Evolutionary conservation across 1,140 invertebrate species (phyloP), one percentile per base, ranked within the genome.

Genomic region (Pseudomyrmex dendroicus): DNA sequence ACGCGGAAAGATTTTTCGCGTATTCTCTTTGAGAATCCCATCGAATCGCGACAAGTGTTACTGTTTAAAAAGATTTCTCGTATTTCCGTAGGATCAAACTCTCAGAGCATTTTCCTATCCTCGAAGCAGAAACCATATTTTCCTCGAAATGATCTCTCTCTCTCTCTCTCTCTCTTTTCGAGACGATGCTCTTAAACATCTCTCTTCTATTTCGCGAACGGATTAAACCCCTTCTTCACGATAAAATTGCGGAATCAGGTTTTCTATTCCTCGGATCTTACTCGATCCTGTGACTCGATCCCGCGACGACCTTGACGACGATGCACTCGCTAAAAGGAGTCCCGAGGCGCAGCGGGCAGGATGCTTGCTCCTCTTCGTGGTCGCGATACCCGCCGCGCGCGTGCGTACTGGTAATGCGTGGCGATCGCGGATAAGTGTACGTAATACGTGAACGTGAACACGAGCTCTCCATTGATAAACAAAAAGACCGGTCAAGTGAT

Each of bases 401-500:
- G 86, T 89, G 84, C 84, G 88, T 89, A 70, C 73, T 78, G 52
- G 73, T 56, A 62, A 56, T 80, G 80, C 87, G 87, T 89, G 87
- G 86, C 88, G 87, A 88, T 89, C 87, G 87, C 87, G 86, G 61
- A 73, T 76, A 54, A 64, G 73, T 48, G 73, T 77, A 62, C 73
- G 61, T 77, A 52, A 61, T 61, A 8, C 76, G 76, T 80, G 56
- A 70, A 70, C 66, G 54, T 56, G 66, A 61, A 78, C 76, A 57
- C 88, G 88, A 84, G 88, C 87, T 89, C 88, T 86, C 88, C 88
- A 89, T 89, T 89, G 88, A 89, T 89, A 77, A 89, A 80, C 76
- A 80, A 89, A 88, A 64, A 68, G 57, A 35, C 35, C 57, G 59
- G 57, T 25, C 15, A 52, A 72, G 17, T 73, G 86, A 86, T 73